Percentiles rank a stretch among this genome's conserved stretches.
These are phyloP conservation scores for Yponomeuta evonymella DNA, from an alignment of 2,888 invertebrate species.

Conservation along the genomic window DNA sequence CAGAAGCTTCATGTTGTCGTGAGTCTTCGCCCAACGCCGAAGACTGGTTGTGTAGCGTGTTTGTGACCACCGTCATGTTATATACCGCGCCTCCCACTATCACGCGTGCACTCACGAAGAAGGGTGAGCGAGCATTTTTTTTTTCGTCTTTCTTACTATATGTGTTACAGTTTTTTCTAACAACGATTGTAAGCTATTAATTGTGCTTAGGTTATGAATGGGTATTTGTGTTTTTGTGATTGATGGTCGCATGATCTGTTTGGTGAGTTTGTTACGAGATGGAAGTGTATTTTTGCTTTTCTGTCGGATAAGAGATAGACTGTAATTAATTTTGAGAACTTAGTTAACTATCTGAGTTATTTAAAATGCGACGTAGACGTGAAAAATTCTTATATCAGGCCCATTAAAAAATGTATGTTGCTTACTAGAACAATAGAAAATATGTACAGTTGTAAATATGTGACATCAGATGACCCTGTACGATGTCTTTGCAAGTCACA, in stretches of 20 bases:
- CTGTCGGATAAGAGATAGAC: no score
- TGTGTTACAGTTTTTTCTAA: background rate
- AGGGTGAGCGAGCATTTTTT: slow-evolving; percentile 34
- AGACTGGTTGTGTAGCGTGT: slow-evolving; percentile 66
- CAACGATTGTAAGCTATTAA: background rate
- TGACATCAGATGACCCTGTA: no score
- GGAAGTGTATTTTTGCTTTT: no score
- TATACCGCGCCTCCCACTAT: slow-evolving; percentile 69
- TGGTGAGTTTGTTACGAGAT: no score
- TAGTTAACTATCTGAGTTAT: no score
- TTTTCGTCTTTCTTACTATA: background rate
- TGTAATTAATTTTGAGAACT: no score
- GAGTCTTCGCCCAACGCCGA: slow-evolving; percentile 65
- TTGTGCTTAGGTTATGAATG: background rate
- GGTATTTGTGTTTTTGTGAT: background rate
- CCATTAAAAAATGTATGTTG: no score
- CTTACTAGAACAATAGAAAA: no score
- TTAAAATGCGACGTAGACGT: no score
- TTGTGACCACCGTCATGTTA: slow-evolving; percentile 40
- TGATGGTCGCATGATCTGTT: background rate
- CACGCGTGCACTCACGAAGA: slow-evolving; percentile 26
- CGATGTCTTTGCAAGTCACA: no score
- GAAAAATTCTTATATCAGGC: no score
- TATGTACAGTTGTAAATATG: no score
- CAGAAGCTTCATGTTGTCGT: slow-evolving; percentile 71